A percentile compares a stretch with the other conserved stretches of the same genome.
phyloP scores from a whole-genome alignment of 2,888 invertebrate genomes.

The Chloroclysta siterata region DNA sequence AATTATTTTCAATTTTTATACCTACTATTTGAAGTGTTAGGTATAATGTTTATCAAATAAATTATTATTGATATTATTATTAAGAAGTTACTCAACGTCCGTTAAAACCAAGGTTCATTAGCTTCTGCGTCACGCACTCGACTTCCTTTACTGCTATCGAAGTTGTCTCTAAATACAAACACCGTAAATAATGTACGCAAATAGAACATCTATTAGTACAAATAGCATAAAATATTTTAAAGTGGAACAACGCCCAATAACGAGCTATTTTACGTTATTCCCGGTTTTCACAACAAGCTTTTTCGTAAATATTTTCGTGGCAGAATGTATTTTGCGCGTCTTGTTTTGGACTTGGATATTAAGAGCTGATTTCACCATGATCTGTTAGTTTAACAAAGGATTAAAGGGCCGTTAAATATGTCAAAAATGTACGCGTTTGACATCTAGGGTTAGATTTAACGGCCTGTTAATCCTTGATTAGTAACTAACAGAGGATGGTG shows the following conservation, averaged over 20 bases:
- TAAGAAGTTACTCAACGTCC: neutral
- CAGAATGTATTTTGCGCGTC: slow-evolving; percentile 10
- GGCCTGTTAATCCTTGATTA: no score
- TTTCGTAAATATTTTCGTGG: slow-evolving; percentile 18
- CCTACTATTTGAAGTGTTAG: no score
- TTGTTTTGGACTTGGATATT: slow-evolving; percentile 1
- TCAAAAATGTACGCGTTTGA: no score
- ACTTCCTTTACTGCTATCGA: slow-evolving; percentile 29
- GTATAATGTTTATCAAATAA: no score
- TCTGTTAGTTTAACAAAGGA: no score
- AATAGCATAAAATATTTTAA: slow-evolving; percentile 26
- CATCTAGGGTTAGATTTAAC: no score
- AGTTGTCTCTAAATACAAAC: slow-evolving; percentile 29
- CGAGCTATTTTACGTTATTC: slow-evolving; percentile 9
- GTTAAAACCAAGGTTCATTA: slow-evolving; percentile 25
- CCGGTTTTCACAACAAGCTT: slow-evolving; percentile 24
- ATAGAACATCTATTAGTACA: slow-evolving; percentile 28
- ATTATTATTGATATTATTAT: no score
- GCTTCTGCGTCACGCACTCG: slow-evolving; percentile 23
- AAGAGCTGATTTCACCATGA: no score
- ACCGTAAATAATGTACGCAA: slow-evolving; percentile 29
- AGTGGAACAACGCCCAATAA: slow-evolving; percentile 22
- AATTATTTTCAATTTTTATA: no score
- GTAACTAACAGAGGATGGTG: no score
- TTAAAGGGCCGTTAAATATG: no score